A percentile compares a stretch with the other conserved stretches of the same genome.
phyloP scores from a whole-genome alignment of 2,888 invertebrate species.

The Psylliodes chrysocephalus region DNA sequence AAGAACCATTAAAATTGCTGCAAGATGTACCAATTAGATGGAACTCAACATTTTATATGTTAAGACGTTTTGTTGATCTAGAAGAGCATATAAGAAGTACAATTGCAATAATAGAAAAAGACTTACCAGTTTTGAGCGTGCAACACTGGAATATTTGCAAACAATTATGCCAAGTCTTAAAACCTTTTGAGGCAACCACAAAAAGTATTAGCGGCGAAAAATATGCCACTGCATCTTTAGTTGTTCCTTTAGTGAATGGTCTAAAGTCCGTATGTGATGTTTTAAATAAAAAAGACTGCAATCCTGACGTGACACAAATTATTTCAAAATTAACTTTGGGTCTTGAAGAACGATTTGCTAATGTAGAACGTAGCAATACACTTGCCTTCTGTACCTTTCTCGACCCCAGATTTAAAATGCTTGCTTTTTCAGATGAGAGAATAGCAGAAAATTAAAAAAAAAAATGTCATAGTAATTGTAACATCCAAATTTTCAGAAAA shows the following conservation, averaged over 20 bases:
- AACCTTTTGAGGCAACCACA: slow-evolving; percentile 21
- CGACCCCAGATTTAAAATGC: no score
- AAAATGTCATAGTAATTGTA: no score
- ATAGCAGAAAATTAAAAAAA: neutral
- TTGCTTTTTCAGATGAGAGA: no score
- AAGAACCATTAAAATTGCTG: slow-evolving; percentile 31
- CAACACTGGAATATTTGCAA: slow-evolving; percentile 31
- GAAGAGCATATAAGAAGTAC: slow-evolving; percentile 26
- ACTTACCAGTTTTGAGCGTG: slow-evolving; percentile 6
- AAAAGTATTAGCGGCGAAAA: slow-evolving; percentile 33
- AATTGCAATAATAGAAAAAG: slow-evolving; percentile 20
- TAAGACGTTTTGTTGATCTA: slow-evolving; percentile 26
- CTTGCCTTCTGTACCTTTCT: no score
- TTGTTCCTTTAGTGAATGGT: slow-evolving; percentile 17
- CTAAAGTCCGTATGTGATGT: no score
- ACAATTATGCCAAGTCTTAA: slow-evolving; percentile 18
- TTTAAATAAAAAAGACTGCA: no score
- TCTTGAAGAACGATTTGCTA: no score
- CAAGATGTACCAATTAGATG: slow-evolving; percentile 26
- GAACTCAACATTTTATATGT: slow-evolving; percentile 34
- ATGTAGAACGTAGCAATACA: no score
- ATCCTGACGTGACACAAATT: no score
- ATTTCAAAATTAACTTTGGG: no score
- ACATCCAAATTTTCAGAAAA: no score
- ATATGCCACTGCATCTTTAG: slow-evolving; percentile 16